Percentiles rank a stretch among this genome's conserved stretches.
Evolutionary conservation across 2,797 vertebrate species (phyloP).

Genomic region (Muraenolepis orangiensis): DNA sequence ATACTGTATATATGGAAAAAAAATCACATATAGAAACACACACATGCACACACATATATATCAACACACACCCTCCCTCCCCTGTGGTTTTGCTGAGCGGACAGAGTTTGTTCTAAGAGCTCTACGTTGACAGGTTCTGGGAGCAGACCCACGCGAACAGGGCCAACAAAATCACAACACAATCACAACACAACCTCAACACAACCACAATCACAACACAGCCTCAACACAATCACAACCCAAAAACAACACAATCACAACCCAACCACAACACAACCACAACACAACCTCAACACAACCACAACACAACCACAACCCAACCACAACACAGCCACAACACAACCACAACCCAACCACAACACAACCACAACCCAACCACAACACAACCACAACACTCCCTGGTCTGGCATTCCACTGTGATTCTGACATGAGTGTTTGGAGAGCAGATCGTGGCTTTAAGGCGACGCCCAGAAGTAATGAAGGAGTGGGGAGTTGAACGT

Average conservation of each 20-base stretch:
- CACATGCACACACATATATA: neutral
- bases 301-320: too few species aligned
- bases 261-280: too few species aligned
- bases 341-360: slow-evolving; percentile 55
- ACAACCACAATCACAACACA: too few species aligned
- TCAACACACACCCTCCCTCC: slow-evolving; percentile 2
- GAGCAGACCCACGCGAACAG: slow-evolving; percentile 33
- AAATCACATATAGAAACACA: neutral
- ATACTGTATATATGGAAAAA: too few species aligned
- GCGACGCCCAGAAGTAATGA: neutral
- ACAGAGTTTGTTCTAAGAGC: slow-evolving; percentile 34
- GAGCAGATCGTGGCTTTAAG: slow-evolving; percentile 12
- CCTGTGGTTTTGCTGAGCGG: slow-evolving; percentile 55
- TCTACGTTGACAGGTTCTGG: slow-evolving; percentile 36
- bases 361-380: too few species aligned
- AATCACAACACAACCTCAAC: too few species aligned
- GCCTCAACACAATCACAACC: too few species aligned
- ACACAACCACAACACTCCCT: too few species aligned
- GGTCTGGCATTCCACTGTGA: slow-evolving; percentile 28
- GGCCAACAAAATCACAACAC: slow-evolving; percentile 54
- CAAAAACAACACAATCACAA: slow-evolving; percentile 55
- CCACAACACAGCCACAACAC: too few species aligned
- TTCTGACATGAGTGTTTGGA: slow-evolving; percentile 23
- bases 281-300: too few species aligned
- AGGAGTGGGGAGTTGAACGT: neutral